Conservation (phyloP, 1,140 invertebrate genomes). For the Temnothorax curvispinosus region DNA sequence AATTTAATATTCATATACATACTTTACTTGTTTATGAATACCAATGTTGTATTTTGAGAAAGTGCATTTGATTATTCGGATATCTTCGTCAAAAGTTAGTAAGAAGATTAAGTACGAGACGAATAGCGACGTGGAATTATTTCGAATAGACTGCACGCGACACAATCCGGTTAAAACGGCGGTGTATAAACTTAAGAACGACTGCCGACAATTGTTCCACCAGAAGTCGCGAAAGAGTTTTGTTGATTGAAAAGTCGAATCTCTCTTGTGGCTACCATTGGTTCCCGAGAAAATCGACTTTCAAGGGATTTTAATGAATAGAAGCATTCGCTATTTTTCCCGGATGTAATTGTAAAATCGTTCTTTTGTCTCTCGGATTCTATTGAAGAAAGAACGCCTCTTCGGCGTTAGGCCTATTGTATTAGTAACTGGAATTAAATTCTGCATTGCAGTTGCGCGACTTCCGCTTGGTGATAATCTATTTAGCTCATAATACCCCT, state of each 20-base stretch:
- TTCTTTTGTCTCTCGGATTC: constrained; percentile 69
- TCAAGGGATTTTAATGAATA: constrained; percentile 70
- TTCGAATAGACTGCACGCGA: constrained; percentile 52
- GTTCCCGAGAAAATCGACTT: constrained; percentile 67
- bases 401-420: constrained; percentile 57
- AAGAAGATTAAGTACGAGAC: constrained; percentile 35
- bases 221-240: constrained; percentile 66
- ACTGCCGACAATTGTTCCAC: constrained; percentile 62
- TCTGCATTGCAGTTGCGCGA: constrained; percentile 62
- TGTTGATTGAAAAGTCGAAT: constrained; percentile 70
- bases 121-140: constrained; percentile 12
- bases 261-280: constrained; percentile 62
- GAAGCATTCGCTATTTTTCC: constrained; percentile 73
- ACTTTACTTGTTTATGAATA: neutral
- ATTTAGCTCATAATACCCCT: neutral
- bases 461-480: constrained; percentile 1
- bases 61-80: neutral
- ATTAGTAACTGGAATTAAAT: constrained; percentile 69
- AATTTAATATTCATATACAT: neutral
- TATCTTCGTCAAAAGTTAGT: neutral
- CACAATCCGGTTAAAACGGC: constrained; percentile 62
- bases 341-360: constrained; percentile 74
- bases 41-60: neutral
- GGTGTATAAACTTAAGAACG: constrained; percentile 60
- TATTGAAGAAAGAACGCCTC: constrained; percentile 63